Conservation (phyloP, 2,797 vertebrate species). For the Chiroxiphia lanceolata region DNA sequence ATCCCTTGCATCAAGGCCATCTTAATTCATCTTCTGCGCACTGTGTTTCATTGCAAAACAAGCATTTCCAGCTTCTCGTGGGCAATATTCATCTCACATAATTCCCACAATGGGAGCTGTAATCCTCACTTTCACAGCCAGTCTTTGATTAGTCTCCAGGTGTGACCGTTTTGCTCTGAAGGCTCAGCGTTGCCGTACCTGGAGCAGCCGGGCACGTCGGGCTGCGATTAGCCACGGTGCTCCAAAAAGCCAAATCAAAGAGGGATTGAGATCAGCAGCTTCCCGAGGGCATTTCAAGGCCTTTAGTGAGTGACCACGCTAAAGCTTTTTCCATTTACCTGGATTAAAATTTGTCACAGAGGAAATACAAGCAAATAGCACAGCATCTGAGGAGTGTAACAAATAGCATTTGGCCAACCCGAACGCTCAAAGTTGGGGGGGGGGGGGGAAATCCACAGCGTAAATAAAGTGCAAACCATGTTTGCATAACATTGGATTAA, state of each 20-base stretch:
- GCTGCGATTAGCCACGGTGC: constrained; percentile 55
- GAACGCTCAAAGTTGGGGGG: background rate
- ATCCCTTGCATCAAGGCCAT: background rate
- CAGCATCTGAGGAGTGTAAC: constrained; percentile 11
- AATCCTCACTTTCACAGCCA: constrained; percentile 30
- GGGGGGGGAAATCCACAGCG: background rate
- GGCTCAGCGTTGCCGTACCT: background rate
- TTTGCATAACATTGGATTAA: constrained; percentile 43
- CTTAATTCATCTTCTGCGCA: background rate
- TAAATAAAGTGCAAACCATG: constrained; percentile 23
- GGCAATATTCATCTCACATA: background rate
- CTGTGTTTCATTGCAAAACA: background rate
- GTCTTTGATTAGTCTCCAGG: constrained; percentile 58
- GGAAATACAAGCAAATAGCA: constrained; percentile 14
- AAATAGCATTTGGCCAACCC: background rate
- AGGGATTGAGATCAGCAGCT: constrained; percentile 9
- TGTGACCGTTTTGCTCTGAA: constrained; percentile 16
- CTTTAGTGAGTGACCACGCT: constrained; percentile 14
- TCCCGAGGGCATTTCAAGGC: background rate
- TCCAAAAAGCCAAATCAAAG: constrained; percentile 24
- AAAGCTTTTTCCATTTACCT: constrained; percentile 61
- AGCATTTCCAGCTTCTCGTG: background rate
- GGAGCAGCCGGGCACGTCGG: constrained; percentile 1
- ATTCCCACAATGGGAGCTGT: background rate
- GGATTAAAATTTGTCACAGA: constrained; percentile 59